Conservation (phyloP, 2,113 vertebrate genomes). For the Peromyscus leucopus region DNA sequence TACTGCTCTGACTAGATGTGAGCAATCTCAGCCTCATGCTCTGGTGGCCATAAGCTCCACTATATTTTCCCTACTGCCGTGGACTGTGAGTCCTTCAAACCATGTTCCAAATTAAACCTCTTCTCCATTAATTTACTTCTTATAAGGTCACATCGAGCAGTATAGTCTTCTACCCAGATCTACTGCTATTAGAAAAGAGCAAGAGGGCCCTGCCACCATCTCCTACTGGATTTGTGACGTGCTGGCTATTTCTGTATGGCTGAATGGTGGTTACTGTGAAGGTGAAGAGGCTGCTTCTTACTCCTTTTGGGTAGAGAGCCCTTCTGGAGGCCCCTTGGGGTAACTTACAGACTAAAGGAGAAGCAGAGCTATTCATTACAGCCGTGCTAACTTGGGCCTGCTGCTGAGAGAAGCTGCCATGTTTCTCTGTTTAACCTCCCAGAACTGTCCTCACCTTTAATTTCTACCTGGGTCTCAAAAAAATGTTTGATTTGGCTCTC, state of each 20-base stretch:
- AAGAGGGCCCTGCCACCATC: background rate
- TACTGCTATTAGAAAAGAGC: background rate
- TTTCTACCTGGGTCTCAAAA: conserved; percentile 29
- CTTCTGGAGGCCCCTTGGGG: background rate
- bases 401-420: background rate
- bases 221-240: background rate
- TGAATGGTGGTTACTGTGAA: background rate
- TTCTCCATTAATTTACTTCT: background rate
- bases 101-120: background rate
- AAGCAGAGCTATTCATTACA: conserved; percentile 21
- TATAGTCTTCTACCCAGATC: background rate
- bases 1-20: background rate
- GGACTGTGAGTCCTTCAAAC: background rate
- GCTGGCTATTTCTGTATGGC: background rate
- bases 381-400: background rate
- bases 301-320: rapidly evolving
- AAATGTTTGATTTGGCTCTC: conserved; percentile 62
- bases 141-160: background rate
- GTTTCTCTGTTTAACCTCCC: background rate
- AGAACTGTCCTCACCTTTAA: conserved; percentile 54
- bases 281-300: background rate
- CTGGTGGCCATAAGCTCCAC: background rate
- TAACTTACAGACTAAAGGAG: background rate
- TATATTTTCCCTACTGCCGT: background rate
- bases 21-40: background rate